Conservation (phyloP, 2,113 vertebrate genomes). For the Gymnocephalus cernua region DNA sequence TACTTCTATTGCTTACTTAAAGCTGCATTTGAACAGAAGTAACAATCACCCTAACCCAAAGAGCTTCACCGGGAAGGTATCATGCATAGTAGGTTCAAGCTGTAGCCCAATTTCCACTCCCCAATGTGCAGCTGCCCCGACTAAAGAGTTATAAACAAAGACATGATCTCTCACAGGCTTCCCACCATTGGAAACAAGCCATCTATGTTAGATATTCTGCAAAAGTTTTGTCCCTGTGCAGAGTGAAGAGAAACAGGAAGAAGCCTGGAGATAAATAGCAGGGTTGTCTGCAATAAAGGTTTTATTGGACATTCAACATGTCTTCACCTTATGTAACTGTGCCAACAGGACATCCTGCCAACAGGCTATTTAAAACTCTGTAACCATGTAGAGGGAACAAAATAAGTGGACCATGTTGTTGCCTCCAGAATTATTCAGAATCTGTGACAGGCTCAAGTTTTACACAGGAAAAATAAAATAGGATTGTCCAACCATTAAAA, state of each 20-base stretch:
- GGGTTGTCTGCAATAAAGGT: conserved; percentile 1
- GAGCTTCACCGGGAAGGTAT: not conserved
- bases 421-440: not conserved
- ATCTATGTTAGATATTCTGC: not conserved
- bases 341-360: conserved; percentile 23
- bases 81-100: too few species aligned
- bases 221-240: not conserved
- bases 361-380: conserved; percentile 35
- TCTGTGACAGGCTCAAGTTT: conserved; percentile 16
- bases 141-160: not conserved
- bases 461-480: conserved; percentile 21
- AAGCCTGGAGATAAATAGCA: not conserved
- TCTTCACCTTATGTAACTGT: not conserved
- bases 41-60: not conserved
- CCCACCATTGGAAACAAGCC: not conserved
- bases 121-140: not conserved
- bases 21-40: not conserved
- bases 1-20: not conserved
- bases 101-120: not conserved
- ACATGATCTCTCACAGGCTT: not conserved
- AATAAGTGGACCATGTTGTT: not conserved
- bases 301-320: not conserved
- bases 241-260: not conserved
- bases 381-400: conserved; percentile 5
- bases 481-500: conserved; percentile 25